Conservation (phyloP, 2,113 vertebrate genomes). For the Herpetotheres cachinnans region DNA sequence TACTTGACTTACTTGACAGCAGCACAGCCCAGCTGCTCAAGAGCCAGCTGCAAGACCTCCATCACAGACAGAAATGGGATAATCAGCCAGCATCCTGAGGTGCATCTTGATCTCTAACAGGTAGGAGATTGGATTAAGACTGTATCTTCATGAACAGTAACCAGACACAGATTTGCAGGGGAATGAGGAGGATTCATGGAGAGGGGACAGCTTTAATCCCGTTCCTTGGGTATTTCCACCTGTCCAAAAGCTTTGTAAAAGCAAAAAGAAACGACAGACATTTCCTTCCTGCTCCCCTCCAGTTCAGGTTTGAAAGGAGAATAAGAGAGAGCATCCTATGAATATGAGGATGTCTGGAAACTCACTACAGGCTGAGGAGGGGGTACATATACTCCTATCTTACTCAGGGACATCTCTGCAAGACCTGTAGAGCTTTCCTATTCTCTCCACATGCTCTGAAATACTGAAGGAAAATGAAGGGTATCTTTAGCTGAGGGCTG, state of each 20-base stretch:
- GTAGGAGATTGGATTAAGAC: neutral
- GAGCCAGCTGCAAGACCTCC: neutral
- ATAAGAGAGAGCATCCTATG: neutral
- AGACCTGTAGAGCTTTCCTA: neutral
- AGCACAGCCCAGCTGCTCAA: neutral
- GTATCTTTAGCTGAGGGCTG: neutral
- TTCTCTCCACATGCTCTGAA: neutral
- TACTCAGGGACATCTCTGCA: neutral
- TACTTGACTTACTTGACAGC: accelerated
- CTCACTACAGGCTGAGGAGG: neutral
- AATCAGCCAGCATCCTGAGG: neutral
- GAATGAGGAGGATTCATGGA: neutral
- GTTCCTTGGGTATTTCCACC: neutral
- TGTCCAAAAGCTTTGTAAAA: neutral
- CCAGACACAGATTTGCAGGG: neutral
- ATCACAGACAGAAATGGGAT: slow-evolving; percentile 1
- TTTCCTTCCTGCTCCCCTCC: neutral
- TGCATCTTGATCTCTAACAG: neutral
- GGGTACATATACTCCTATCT: neutral
- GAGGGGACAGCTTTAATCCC: neutral
- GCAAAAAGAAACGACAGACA: neutral
- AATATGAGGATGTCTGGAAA: neutral
- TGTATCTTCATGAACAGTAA: neutral
- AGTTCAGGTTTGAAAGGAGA: neutral
- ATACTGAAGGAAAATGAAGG: neutral